Conservation (phyloP, 2,113 vertebrate genomes). For the Elanus axillaris region DNA sequence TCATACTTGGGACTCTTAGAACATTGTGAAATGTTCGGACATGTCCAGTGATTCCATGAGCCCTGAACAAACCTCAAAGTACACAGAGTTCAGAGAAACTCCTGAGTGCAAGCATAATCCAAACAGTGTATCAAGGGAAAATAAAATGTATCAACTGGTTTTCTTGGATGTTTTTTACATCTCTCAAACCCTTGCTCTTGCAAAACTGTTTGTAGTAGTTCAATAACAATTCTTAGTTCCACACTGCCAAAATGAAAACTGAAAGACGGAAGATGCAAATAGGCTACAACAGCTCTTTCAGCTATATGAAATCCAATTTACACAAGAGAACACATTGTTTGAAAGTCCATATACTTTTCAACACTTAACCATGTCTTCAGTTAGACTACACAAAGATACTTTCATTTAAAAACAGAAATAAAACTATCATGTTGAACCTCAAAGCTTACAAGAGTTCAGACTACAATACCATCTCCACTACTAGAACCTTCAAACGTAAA, state of each 20-base stretch:
- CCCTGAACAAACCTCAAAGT: neutral
- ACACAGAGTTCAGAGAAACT: neutral
- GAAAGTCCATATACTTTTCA: neutral
- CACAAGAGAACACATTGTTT: neutral
- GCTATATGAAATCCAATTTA: neutral
- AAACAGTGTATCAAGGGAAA: neutral
- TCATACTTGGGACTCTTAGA: neutral
- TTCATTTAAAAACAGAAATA: neutral
- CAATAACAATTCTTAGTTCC: neutral
- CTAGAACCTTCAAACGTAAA: neutral
- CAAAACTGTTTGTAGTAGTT: neutral
- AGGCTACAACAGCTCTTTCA: neutral
- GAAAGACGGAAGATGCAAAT: neutral
- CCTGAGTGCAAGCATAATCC: neutral
- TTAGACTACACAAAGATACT: neutral
- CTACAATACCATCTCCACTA: neutral
- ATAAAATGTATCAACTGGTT: neutral
- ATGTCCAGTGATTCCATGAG: neutral
- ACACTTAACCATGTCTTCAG: neutral
- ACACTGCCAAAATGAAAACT: neutral
- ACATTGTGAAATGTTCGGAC: neutral
- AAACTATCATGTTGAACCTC: neutral
- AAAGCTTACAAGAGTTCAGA: neutral
- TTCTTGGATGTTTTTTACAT: neutral
- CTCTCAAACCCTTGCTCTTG: neutral